Evolutionary conservation across 2,888 invertebrate genomes (phyloP).

Genomic region (Aleiodes leptofemur): DNA sequence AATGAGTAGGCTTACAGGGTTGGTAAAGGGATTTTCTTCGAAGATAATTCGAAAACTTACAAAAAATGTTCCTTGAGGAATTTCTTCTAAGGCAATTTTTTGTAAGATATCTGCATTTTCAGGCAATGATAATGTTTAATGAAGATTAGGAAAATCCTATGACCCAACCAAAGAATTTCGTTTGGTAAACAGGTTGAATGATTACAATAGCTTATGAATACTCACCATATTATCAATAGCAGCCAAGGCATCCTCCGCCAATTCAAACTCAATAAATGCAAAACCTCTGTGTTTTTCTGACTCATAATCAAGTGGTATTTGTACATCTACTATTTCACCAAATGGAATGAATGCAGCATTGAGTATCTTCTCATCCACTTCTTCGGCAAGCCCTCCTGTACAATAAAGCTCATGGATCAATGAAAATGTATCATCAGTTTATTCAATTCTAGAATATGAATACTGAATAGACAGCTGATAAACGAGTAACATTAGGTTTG

Average conservation of each 20-base stretch:
- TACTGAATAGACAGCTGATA: too few relatives aligned
- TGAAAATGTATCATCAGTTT: neutral
- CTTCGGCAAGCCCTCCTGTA: slow-evolving; percentile 89
- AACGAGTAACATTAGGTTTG: too few relatives aligned
- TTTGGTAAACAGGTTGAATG: too few relatives aligned
- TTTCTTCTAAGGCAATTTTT: neutral
- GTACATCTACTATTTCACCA: slow-evolving; percentile 98
- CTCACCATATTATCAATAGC: slow-evolving; percentile 99
- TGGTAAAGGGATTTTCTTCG: too few relatives aligned
- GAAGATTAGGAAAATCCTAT: too few relatives aligned
- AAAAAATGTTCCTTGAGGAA: too few relatives aligned
- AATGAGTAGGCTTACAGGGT: too few relatives aligned
- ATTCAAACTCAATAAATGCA: slow-evolving; percentile 98
- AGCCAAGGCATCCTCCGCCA: slow-evolving; percentile 97
- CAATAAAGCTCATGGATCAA: neutral
- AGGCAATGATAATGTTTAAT: too few relatives aligned
- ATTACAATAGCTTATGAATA: neutral
- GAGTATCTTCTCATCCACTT: slow-evolving; percentile 96
- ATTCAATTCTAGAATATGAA: neutral
- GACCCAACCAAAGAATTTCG: too few relatives aligned
- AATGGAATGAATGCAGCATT: slow-evolving; percentile 99
- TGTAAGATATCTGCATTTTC: slow-evolving; percentile 2
- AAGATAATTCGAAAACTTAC: too few relatives aligned
- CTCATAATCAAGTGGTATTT: slow-evolving; percentile 98
- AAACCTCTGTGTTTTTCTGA: slow-evolving; percentile 98